A percentile compares a stretch with the other conserved stretches of the same genome.
phyloP scores from a whole-genome alignment of 1,140 invertebrate species.

The Matsumurasca onukii region DNA sequence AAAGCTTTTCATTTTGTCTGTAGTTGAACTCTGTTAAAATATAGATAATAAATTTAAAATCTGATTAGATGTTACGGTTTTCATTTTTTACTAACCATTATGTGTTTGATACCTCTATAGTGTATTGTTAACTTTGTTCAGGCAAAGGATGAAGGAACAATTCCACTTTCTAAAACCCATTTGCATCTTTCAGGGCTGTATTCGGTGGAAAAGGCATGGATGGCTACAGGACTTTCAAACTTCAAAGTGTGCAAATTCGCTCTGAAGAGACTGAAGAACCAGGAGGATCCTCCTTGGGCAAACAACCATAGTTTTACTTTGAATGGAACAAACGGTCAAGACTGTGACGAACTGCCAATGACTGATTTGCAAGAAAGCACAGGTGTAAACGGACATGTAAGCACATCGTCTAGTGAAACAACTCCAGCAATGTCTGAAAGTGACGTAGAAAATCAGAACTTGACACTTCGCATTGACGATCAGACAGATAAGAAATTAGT shows the following conservation, averaged over 20 bases:
- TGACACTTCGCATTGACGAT: too few relatives aligned
- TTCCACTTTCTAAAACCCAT: background rate
- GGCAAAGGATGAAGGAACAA: background rate
- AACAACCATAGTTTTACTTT: too few relatives aligned
- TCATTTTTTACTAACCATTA: background rate
- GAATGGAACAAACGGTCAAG: too few relatives aligned
- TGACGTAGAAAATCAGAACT: too few relatives aligned
- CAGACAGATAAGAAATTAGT: too few relatives aligned
- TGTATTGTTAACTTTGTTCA: background rate
- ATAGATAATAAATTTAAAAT: background rate
- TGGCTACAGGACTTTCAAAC: constrained; percentile 14
- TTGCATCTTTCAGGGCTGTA: constrained; percentile 28
- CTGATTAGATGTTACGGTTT: background rate
- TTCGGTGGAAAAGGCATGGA: constrained; percentile 29
- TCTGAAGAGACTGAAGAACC: constrained; percentile 21
- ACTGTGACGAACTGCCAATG: too few relatives aligned
- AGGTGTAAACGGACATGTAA: too few relatives aligned
- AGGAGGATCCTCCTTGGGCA: constrained; percentile 30
- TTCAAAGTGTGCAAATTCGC: constrained; percentile 32
- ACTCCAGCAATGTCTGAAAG: too few relatives aligned
- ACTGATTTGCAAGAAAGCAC: too few relatives aligned
- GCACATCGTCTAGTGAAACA: too few relatives aligned
- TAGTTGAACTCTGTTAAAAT: background rate
- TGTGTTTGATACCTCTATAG: background rate
- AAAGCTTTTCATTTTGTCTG: too few relatives aligned